These are phyloP conservation scores for Siderastrea radians DNA, from an alignment of 92 coral and sea anemone species.

Conservation along the genomic window DNA sequence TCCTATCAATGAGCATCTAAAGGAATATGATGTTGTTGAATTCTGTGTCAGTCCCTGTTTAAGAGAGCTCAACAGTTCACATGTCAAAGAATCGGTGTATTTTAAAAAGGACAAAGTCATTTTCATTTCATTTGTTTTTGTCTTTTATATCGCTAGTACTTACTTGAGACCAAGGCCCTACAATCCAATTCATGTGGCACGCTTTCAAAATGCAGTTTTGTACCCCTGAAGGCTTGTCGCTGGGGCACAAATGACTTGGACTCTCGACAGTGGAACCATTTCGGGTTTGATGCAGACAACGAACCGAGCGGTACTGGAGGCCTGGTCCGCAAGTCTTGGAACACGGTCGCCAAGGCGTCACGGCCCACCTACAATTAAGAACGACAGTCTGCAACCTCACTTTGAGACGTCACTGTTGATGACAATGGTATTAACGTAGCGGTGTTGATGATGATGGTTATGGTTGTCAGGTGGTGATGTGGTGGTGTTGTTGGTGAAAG, in stretches of 20 bases:
- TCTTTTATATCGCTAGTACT: not conserved
- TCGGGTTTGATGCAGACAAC: slow-evolving; percentile 77
- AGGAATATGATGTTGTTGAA: too few relatives aligned
- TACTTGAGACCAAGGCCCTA: slow-evolving; percentile 91
- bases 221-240: slow-evolving; percentile 92
- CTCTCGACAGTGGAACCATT: slow-evolving; percentile 72
- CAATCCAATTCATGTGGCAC: slow-evolving; percentile 85
- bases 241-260: slow-evolving; percentile 71
- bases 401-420: too few relatives aligned
- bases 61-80: too few relatives aligned
- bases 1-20: too few relatives aligned
- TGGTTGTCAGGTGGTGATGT: too few relatives aligned
- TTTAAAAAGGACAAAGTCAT: too few relatives aligned
- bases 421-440: too few relatives aligned
- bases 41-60: too few relatives aligned
- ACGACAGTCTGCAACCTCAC: not conserved
- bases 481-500: too few relatives aligned
- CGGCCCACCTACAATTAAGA: slow-evolving; percentile 84
- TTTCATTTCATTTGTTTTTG: too few relatives aligned
- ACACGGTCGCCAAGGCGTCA: slow-evolving; percentile 90
- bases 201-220: slow-evolving; percentile 87
- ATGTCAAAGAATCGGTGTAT: too few relatives aligned
- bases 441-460: too few relatives aligned
- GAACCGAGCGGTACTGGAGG: slow-evolving; percentile 81
- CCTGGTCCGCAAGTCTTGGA: slow-evolving; percentile 90